Conservation (phyloP, 2,888 invertebrate species). For the Eupithecia dodoneata region DNA sequence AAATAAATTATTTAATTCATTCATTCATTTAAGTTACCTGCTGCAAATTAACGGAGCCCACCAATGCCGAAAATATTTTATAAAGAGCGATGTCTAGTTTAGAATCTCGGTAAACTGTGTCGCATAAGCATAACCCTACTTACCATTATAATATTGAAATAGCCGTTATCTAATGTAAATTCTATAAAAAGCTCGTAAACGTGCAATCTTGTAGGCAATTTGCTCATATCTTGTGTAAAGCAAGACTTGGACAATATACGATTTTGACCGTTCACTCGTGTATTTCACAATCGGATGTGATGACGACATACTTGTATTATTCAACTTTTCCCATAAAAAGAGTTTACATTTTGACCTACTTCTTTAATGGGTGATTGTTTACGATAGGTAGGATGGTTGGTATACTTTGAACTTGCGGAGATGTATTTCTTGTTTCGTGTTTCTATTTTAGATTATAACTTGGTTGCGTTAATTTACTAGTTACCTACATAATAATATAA, state of each 20-base stretch:
- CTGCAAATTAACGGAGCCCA: not conserved
- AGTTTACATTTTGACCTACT: constrained; percentile 38
- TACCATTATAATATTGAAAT: not conserved
- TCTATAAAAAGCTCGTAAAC: constrained; percentile 5
- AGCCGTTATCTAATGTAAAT: not conserved
- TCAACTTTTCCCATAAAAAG: constrained; percentile 41
- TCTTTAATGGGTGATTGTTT: constrained; percentile 16
- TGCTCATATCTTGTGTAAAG: not conserved
- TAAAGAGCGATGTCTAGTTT: not conserved
- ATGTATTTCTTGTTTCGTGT: not conserved
- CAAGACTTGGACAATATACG: constrained; percentile 10
- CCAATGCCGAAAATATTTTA: not conserved
- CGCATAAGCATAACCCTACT: not conserved
- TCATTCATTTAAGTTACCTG: not conserved
- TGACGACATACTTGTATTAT: constrained; percentile 40
- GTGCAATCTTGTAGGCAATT: not conserved
- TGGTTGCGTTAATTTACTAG: not conserved
- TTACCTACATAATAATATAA: too few species aligned
- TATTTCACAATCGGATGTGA: constrained; percentile 39
- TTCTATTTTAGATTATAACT: not conserved
- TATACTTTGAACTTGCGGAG: constrained; percentile 1
- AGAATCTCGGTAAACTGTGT: not conserved
- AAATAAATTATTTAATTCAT: too few species aligned
- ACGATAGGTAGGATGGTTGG: not conserved
- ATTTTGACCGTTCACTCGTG: constrained; percentile 37